phyloP scores from a whole-genome alignment of 2,888 invertebrate species.

The Stenichneumon culpator region DNA sequence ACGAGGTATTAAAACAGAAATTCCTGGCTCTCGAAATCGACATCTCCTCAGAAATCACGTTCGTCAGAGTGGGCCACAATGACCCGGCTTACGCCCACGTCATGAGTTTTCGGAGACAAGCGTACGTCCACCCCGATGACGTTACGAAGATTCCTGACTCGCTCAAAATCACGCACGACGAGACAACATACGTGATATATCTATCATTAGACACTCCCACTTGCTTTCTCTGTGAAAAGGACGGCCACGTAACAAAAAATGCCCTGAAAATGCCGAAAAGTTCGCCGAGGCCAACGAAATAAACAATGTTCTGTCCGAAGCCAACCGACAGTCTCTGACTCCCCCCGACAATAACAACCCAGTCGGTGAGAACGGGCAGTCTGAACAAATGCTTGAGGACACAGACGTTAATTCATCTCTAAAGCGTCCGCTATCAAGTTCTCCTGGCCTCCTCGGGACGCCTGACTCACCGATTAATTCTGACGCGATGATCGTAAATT shows the following conservation, averaged over 20 bases:
- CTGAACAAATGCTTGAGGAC: background rate
- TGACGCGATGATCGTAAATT: background rate
- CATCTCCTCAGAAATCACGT: too few species aligned
- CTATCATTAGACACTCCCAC: conserved; percentile 4
- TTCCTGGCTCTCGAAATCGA: too few species aligned
- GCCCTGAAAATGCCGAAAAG: background rate
- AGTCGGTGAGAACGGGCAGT: background rate
- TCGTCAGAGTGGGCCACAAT: too few species aligned
- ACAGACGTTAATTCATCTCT: background rate
- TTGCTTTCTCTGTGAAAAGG: conserved; percentile 20
- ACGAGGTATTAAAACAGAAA: too few species aligned
- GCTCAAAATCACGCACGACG: conserved; percentile 6
- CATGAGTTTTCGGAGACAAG: conserved; percentile 64
- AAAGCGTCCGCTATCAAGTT: background rate
- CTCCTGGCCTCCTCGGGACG: background rate
- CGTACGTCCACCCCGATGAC: conserved; percentile 62
- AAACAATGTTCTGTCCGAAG: background rate
- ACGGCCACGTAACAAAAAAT: conserved; percentile 18
- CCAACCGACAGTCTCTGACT: background rate
- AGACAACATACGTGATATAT: conserved; percentile 17
- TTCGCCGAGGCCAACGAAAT: background rate
- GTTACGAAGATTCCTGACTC: conserved; percentile 47
- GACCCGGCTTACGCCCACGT: too few species aligned
- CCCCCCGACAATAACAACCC: background rate
- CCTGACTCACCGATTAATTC: background rate